These are phyloP conservation scores for Epirrita christyi DNA, from an alignment of 2,888 invertebrate species.

Conservation along the genomic window DNA sequence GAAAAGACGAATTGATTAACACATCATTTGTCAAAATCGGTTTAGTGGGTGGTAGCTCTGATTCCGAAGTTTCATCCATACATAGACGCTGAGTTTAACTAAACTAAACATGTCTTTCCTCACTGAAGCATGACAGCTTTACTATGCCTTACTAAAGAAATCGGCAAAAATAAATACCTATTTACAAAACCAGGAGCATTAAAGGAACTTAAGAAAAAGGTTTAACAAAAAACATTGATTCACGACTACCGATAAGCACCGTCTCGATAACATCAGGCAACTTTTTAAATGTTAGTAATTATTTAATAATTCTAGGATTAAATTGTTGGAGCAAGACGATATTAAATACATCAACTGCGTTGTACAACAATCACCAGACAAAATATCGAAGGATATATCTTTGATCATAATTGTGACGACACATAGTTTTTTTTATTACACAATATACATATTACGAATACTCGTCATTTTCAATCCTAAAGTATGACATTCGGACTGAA, in stretches of 20 bases:
- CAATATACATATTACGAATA: not conserved
- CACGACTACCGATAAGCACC: conserved; percentile 4
- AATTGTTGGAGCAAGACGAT: conserved; percentile 50
- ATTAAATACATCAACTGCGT: conserved; percentile 61
- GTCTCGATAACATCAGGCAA: not conserved
- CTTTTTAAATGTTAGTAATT: conserved; percentile 5
- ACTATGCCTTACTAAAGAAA: no score
- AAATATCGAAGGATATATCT: conserved; percentile 39
- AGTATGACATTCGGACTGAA: not conserved
- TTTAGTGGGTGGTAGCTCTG: no score
- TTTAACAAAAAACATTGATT: conserved; percentile 12
- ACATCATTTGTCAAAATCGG: no score
- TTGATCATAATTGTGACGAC: no score
- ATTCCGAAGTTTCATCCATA: no score
- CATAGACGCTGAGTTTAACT: no score
- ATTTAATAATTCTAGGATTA: not conserved
- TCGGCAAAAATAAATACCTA: not conserved
- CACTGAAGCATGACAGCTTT: no score
- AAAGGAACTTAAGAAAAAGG: conserved; percentile 4
- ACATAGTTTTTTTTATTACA: no score
- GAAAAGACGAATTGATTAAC: no score
- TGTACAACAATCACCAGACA: conserved; percentile 59
- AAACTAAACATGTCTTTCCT: no score
- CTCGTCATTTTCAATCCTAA: not conserved
- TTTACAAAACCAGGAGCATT: not conserved